Evolutionary conservation across 2,797 vertebrate genomes (phyloP), one percentile per base, ranked within the genome.

Genomic region (Neosilurus hyrtlii): DNA sequence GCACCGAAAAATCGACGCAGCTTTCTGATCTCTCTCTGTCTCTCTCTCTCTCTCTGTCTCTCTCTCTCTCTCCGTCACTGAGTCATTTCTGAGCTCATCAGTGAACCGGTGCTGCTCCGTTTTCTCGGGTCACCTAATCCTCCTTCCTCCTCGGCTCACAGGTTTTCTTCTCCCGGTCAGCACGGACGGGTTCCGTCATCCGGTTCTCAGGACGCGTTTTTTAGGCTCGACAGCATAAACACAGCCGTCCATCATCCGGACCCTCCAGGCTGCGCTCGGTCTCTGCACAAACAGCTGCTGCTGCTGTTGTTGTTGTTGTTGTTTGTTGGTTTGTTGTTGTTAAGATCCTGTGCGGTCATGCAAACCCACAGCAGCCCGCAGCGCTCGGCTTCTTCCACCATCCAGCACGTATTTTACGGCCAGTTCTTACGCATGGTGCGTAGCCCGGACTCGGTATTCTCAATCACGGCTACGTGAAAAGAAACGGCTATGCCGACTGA

Each of bases 391-490:
- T 84, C 86, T 24, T 35, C 54, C 87, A 92, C 92, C 90, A 94
- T 94, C 92, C 93, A 91, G 90, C 88, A 90, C 93, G 79, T 52
- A 89, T 51, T 90, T 90, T 94, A 92, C 93, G 94, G 85, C 78
- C 87, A 79, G 70, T 91, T 81, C 87, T 85, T 93, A 86, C 94
- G 91, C 91, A 88, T 83, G 87, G 54, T 92, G 88, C 94, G 94
- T 92, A 93, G 81, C 71, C 75, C 84, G 77, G 78, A 72, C 86
- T 88, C 75, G 9, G 80, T 84, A 88, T 89, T 89, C 88, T 83
- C 84, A 52, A 83, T 84, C 80, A 35, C 66, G 26, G 81, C 80
- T 87, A 86, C 82, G 88, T 78, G 43, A 22, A 74, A 66, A 84
- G 82, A 85, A 30, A 81, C 71, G 16, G 73, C 74, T 84, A 54